A percentile compares a stretch with the other conserved stretches of the same genome.
Evolutionary conservation across 2,797 vertebrate genomes (phyloP).

Genomic region (Trematomus bernacchii): DNA sequence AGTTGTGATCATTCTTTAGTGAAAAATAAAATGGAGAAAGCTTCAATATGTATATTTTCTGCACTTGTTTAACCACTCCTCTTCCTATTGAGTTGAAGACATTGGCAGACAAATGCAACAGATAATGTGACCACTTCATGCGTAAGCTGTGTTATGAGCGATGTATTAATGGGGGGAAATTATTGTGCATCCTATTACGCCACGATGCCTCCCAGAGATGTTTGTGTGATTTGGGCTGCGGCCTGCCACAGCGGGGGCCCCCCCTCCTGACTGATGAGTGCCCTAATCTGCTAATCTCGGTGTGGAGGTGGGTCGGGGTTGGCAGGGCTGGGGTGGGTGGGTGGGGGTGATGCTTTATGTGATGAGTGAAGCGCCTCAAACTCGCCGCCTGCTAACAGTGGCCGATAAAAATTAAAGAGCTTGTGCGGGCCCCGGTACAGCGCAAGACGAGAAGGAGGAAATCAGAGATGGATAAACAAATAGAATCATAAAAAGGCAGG

Average conservation of each 20-base stretch:
- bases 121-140: slow-evolving; percentile 94
- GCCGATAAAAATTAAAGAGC: slow-evolving; percentile 87
- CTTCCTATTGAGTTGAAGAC: slow-evolving; percentile 88
- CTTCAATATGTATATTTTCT: slow-evolving; percentile 74
- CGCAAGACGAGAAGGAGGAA: slow-evolving; percentile 75
- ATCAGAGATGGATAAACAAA: slow-evolving; percentile 89
- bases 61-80: slow-evolving; percentile 17
- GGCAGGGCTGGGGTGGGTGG: slow-evolving; percentile 83
- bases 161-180: slow-evolving; percentile 97
- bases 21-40: slow-evolving; percentile 80
- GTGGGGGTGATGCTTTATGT: slow-evolving; percentile 79
- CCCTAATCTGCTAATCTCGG: slow-evolving; percentile 98
- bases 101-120: slow-evolving; percentile 89
- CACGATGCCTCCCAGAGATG: slow-evolving; percentile 96
- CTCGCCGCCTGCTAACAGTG: slow-evolving; percentile 83
- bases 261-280: slow-evolving; percentile 92
- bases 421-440: slow-evolving; percentile 66
- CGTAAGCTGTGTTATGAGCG: slow-evolving; percentile 95
- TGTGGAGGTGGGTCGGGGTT: slow-evolving; percentile 57
- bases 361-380: slow-evolving; percentile 66
- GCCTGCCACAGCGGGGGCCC: slow-evolving; percentile 86
- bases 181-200: slow-evolving; percentile 98
- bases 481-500: slow-evolving; percentile 88
- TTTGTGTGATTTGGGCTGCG: slow-evolving; percentile 91
- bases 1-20: slow-evolving; percentile 30